Evolutionary conservation across 2,888 invertebrate genomes (phyloP).

Genomic region (Parasteatoda lunata): DNA sequence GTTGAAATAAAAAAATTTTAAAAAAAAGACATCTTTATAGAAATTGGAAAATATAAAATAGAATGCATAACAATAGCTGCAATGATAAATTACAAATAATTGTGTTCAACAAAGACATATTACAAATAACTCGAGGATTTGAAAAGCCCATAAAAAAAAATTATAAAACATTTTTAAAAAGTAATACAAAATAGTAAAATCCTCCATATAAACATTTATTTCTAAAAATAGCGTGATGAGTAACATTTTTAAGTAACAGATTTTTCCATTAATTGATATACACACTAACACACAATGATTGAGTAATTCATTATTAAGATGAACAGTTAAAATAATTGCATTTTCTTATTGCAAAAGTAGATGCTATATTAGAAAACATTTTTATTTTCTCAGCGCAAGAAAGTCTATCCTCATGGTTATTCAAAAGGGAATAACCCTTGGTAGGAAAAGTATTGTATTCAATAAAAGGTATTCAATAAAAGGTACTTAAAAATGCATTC

Average conservation of each 20-base stretch:
- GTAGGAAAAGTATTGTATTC: no score
- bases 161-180: neutral
- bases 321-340: constrained; percentile 6
- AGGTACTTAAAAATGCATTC: no score
- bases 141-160: constrained; percentile 14
- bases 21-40: constrained; percentile 27
- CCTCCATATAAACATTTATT: constrained; percentile 12
- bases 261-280: no score
- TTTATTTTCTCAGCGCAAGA: neutral
- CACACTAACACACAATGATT: no score
- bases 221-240: no score
- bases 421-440: no score
- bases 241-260: no score
- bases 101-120: constrained; percentile 35
- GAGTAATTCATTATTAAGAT: neutral
- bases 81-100: constrained; percentile 32
- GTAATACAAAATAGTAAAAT: constrained; percentile 55
- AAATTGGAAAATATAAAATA: constrained; percentile 3
- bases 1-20: constrained; percentile 33
- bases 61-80: constrained; percentile 32
- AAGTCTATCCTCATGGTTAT: no score
- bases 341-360: constrained; percentile 14
- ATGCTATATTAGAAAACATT: constrained; percentile 6
- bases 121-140: constrained; percentile 27
- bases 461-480: no score